Percentiles rank a stretch among this genome's conserved stretches.
Conservation (phyloP, 2,888 invertebrate species). For the Synergus itoensis region DNA sequence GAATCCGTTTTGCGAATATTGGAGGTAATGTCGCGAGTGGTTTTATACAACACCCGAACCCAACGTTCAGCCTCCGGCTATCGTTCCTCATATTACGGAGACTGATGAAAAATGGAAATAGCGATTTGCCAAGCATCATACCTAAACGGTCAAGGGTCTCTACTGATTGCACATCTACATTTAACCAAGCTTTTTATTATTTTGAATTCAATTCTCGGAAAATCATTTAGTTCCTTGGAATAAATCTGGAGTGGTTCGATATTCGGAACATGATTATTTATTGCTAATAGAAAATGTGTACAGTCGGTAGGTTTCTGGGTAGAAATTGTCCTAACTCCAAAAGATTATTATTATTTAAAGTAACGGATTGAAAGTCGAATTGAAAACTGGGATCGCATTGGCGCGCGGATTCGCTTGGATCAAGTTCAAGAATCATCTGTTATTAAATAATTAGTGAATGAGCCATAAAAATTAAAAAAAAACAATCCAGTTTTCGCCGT, state of each 20-base stretch:
- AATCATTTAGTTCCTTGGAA: not conserved
- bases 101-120: conserved; percentile 76
- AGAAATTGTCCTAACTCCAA: no score
- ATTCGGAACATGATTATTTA: not conserved
- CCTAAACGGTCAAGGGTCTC: not conserved
- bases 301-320: no score
- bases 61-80: conserved; percentile 63
- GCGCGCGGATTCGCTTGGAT: no score
- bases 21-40: conserved; percentile 77
- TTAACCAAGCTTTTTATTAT: not conserved
- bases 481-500: not conserved
- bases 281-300: not conserved
- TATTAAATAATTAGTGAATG: no score
- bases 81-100: conserved; percentile 61
- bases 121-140: conserved; percentile 43
- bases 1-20: conserved; percentile 78
- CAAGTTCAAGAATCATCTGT: no score
- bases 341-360: no score
- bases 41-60: conserved; percentile 73
- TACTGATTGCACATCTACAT: not conserved
- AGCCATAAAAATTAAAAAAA: not conserved
- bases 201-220: not conserved
- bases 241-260: not conserved
- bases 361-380: no score
- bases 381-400: no score